Percentiles rank a stretch among this genome's conserved stretches.
Conservation (phyloP, 2,113 vertebrate genomes). For the Oreochromis tanganicae region DNA sequence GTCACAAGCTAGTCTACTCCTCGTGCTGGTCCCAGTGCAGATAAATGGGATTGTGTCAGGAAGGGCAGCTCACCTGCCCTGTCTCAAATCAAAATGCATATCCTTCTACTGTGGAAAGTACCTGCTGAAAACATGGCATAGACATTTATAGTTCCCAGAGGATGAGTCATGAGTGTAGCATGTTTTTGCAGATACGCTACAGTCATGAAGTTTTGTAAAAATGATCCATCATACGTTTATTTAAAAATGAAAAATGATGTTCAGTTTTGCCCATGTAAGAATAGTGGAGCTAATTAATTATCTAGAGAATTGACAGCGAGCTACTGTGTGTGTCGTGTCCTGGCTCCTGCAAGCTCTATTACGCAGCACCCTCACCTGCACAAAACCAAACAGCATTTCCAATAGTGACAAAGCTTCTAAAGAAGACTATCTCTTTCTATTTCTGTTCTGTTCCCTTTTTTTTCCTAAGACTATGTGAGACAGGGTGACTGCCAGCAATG, state of each 20-base stretch:
- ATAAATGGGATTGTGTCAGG: not conserved
- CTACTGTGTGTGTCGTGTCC: not conserved
- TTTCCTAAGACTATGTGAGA: not conserved
- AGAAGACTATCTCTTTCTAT: fast-evolving
- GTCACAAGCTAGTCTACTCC: not conserved
- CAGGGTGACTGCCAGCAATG: not conserved
- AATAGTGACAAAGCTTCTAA: not conserved
- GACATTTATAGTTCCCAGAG: not conserved
- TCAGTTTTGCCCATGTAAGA: not conserved
- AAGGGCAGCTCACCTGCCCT: not conserved
- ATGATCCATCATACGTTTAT: no score
- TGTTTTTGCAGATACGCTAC: not conserved
- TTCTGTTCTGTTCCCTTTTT: fast-evolving
- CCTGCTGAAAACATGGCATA: not conserved
- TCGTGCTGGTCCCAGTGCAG: not conserved
- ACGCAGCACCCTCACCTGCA: not conserved
- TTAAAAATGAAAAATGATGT: not conserved
- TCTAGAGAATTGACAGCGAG: not conserved
- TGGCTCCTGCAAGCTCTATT: not conserved
- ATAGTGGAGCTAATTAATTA: not conserved
- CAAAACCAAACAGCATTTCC: not conserved
- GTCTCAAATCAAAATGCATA: not conserved
- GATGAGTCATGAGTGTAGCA: not conserved
- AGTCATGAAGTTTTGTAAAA: not conserved
- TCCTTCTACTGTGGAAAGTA: not conserved